Percentiles rank a stretch among this genome's conserved stretches.
These are phyloP conservation scores for Lagopus leucura DNA, from an alignment of 2,113 vertebrate species.

Conservation along the genomic window DNA sequence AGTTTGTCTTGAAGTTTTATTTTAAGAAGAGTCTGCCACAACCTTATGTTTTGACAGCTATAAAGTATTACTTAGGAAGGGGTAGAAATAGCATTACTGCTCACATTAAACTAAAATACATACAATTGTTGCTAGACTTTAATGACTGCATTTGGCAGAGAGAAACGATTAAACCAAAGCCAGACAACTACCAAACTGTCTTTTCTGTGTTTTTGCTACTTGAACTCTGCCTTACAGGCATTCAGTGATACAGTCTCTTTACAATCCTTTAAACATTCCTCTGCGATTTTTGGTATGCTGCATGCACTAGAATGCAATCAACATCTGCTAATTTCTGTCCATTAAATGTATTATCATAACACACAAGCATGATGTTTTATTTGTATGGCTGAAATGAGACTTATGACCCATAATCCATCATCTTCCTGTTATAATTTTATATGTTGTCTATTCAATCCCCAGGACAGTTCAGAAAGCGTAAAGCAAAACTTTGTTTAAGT, in stretches of 20 bases:
- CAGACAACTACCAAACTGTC: conserved; percentile 43
- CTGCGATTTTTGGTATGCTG: conserved; percentile 76
- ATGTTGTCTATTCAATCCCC: conserved; percentile 81
- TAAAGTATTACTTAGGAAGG: conserved; percentile 67
- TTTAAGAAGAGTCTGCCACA: conserved; percentile 5
- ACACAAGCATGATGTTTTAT: conserved; percentile 86
- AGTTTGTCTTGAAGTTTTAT: conserved; percentile 11
- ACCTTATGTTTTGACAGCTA: conserved; percentile 53
- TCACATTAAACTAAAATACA: conserved; percentile 1
- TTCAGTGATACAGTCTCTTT: not conserved
- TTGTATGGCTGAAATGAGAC: conserved; percentile 87
- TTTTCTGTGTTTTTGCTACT: conserved; percentile 52
- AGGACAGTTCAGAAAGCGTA: conserved; percentile 75
- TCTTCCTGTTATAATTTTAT: conserved; percentile 86
- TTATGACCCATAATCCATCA: conserved; percentile 89
- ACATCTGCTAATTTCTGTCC: conserved; percentile 86
- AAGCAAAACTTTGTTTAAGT: conserved; percentile 86
- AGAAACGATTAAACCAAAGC: not conserved
- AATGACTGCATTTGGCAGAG: conserved; percentile 36
- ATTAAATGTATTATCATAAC: conserved; percentile 83
- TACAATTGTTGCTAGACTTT: conserved; percentile 16
- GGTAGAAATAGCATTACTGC: conserved; percentile 39
- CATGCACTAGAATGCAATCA: conserved; percentile 77
- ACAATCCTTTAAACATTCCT: conserved; percentile 40
- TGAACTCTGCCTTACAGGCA: conserved; percentile 31